These are phyloP conservation scores for Araneus ventricosus DNA, from an alignment of 1,140 invertebrate species.

Conservation along the genomic window DNA sequence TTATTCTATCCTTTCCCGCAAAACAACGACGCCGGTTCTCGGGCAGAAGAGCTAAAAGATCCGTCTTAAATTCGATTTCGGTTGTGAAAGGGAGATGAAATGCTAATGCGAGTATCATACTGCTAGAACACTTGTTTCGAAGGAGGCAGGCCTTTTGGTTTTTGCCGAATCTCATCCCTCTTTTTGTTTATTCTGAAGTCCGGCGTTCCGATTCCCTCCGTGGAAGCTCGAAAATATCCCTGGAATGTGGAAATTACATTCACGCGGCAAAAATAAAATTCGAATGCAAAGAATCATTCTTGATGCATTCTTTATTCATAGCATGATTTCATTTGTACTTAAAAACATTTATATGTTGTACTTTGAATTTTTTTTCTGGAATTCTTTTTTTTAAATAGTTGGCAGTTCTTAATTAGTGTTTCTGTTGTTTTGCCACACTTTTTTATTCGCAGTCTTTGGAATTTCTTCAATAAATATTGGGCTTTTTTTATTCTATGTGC, in stretches of 20 bases:
- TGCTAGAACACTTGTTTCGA: background rate
- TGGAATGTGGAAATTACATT: background rate
- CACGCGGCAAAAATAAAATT: background rate
- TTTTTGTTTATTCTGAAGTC: slow-evolving; percentile 2
- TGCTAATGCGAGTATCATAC: background rate
- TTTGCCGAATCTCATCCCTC: background rate
- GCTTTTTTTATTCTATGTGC: too few species aligned
- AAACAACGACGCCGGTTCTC: background rate
- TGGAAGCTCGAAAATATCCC: background rate
- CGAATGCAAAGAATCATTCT: background rate
- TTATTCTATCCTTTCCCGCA: slow-evolving; percentile 25
- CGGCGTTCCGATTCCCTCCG: background rate
- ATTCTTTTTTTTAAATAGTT: background rate
- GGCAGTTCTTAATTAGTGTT: too few species aligned
- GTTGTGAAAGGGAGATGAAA: slow-evolving; percentile 1
- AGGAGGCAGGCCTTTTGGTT: background rate
- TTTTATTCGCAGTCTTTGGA: too few species aligned
- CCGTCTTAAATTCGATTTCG: slow-evolving; percentile 10
- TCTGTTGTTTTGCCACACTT: too few species aligned
- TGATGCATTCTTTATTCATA: background rate
- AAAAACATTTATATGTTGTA: background rate
- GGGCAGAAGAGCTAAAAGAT: background rate
- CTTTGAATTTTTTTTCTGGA: background rate
- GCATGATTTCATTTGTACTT: background rate
- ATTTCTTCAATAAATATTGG: too few species aligned